Evolutionary conservation across 2,888 invertebrate species (phyloP), one percentile per base, ranked within the genome.

Genomic region (Mythimna loreyi): DNA sequence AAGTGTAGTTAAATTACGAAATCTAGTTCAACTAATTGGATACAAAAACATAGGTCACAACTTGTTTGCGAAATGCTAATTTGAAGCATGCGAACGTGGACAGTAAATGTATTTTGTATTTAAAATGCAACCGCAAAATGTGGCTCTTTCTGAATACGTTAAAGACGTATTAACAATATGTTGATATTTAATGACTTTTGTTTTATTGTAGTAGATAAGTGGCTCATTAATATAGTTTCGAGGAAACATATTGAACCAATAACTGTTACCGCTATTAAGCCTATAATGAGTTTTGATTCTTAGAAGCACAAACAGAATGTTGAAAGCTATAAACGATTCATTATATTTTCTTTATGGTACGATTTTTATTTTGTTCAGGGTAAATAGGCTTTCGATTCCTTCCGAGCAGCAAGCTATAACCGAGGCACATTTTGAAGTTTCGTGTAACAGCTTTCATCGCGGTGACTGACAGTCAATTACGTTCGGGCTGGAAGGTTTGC

Each of bases 11-110:
- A 75, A 82, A 83, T 83, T 74, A 85, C 83, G 67, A 80, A 83
- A 82, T 78, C 78, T 78, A 78, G 85, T 75, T 82, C 68, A 83
- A 78, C 83, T 83, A 85, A 83, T 85, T 83, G 83, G 73, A 82
- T 78, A 78, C 83, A 80, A 85, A 83, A 83, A 80, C 85, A 83
- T 72, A 73, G 84, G 83, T 82, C 78, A 74, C 72, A 73, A 82
- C 80, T 72, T 78, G 85, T 83, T 83, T 84, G 83, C 59, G 62
- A 83, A 80, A 83, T 80, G 78, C 80, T 82, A 85, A 83, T 83
- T 80, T 71, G 62, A 70, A 68, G 64, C 65, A 80, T 82, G 70
- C 71, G 67, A 68, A 61, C 69, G 75, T 56, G 72, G 68, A 75
- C 66, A 58, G 73, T 61, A 64, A 75, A 78, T 72, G 73, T 72